Conservation (phyloP, 2,888 invertebrate species). For the Scrobipalpa costella region DNA sequence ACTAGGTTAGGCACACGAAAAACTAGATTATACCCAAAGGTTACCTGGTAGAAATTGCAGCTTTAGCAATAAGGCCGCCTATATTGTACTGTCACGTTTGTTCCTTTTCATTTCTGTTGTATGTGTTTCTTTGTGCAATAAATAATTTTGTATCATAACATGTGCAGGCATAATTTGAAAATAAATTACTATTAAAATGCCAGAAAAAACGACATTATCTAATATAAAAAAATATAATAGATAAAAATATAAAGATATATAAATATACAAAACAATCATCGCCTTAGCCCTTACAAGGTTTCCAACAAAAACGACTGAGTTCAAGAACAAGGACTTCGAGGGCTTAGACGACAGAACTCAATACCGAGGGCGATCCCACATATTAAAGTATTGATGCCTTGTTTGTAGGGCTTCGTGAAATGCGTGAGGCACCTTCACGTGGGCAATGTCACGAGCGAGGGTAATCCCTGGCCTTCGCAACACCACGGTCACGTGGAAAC, state of each 20-base stretch:
- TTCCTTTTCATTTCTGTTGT: too few species aligned
- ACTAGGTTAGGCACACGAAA: too few species aligned
- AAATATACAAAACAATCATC: not conserved
- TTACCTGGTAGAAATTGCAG: too few species aligned
- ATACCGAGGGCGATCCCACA: constrained; percentile 10
- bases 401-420: constrained; percentile 20
- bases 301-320: not conserved
- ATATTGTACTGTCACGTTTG: too few species aligned
- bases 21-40: too few species aligned
- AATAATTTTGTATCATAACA: too few species aligned
- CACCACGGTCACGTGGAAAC: constrained; percentile 42
- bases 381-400: constrained; percentile 12
- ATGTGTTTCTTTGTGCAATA: too few species aligned
- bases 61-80: too few species aligned
- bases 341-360: not conserved
- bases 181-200: too few species aligned
- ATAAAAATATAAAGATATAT: not conserved
- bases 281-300: not conserved
- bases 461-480: constrained; percentile 59
- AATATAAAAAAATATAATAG: not conserved
- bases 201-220: not conserved
- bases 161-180: too few species aligned
- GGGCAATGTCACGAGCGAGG: constrained; percentile 60
- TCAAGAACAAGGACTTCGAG: constrained; percentile 14
- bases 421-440: constrained; percentile 16